Conservation (phyloP, 2,113 vertebrate species). For the Phyllopteryx taeniolatus region DNA sequence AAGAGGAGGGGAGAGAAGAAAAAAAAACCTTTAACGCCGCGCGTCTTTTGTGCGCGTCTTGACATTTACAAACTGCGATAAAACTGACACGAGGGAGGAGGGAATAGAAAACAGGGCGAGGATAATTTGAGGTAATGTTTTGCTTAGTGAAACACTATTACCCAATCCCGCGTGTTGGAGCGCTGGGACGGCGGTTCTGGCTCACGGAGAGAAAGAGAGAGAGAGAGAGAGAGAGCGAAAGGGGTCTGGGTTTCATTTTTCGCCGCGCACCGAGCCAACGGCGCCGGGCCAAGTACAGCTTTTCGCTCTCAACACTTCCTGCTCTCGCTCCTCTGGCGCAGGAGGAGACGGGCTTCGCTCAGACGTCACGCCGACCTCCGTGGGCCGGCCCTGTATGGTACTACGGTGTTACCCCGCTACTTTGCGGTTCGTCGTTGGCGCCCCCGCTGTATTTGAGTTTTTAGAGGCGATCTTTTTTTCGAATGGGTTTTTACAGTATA, state of each 20-base stretch:
- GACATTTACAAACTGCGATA: conserved; percentile 78
- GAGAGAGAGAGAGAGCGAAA: conserved; percentile 12
- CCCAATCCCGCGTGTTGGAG: conserved; percentile 73
- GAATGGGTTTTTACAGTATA: too few relatives aligned
- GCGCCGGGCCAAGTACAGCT: conserved; percentile 74
- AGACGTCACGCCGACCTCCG: conserved; percentile 58
- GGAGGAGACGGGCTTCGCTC: conserved; percentile 71
- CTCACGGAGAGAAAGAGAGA: conserved; percentile 58
- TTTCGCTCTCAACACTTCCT: conserved; percentile 75
- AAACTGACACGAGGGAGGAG: conserved; percentile 73
- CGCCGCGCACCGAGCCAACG: conserved; percentile 71
- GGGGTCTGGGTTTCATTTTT: conserved; percentile 77
- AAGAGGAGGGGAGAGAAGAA: not conserved
- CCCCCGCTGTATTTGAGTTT: too few relatives aligned
- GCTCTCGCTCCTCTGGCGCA: conserved; percentile 64
- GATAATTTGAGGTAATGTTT: conserved; percentile 79
- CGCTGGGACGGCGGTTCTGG: conserved; percentile 71
- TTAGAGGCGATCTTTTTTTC: not conserved
- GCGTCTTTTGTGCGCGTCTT: conserved; percentile 73
- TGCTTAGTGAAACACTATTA: conserved; percentile 75
- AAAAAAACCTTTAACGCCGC: conserved; percentile 71
- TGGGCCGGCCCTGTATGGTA: conserved; percentile 46
- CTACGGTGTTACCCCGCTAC: too few relatives aligned
- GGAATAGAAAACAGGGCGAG: conserved; percentile 72
- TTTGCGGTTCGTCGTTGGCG: too few relatives aligned